Evolutionary conservation across 2,797 vertebrate genomes (phyloP).

Genomic region (Siniperca obscura): DNA sequence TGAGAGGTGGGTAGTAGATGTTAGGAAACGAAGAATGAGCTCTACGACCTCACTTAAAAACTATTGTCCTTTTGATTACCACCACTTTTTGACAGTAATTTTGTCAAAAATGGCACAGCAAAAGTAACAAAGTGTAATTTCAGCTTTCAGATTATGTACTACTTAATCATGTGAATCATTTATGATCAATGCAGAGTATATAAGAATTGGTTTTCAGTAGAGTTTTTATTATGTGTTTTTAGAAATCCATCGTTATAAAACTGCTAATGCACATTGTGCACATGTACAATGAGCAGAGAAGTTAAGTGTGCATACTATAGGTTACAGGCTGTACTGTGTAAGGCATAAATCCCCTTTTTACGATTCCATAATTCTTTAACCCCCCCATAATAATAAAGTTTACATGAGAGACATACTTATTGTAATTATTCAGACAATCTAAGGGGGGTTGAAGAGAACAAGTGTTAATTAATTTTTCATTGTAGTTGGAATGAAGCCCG

Average conservation of each 20-base stretch:
- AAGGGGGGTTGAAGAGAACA: neutral
- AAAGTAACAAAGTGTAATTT: conserved; percentile 67
- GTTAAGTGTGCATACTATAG: neutral
- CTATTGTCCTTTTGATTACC: conserved; percentile 81
- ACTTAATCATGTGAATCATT: conserved; percentile 47
- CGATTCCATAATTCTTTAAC: neutral
- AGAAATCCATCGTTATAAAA: conserved; percentile 28
- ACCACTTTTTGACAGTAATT: conserved; percentile 73
- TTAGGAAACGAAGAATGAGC: conserved; percentile 69
- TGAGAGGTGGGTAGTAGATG: conserved; percentile 55
- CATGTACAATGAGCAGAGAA: neutral
- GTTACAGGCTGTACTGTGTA: neutral
- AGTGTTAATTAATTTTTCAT: conserved; percentile 1
- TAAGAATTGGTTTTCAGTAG: conserved; percentile 25
- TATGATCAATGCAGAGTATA: conserved; percentile 26
- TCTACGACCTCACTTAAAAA: conserved; percentile 82
- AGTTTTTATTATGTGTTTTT: conserved; percentile 31
- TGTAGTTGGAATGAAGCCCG: neutral
- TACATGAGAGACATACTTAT: neutral
- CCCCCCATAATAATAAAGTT: neutral
- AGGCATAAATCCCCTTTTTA: neutral
- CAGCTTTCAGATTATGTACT: conserved; percentile 65
- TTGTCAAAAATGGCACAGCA: conserved; percentile 69
- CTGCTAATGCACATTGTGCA: conserved; percentile 17
- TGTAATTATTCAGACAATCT: neutral